Base-by-base conservation (phyloP, 2,888 invertebrate species). In the Chironomus riparius region DNA sequence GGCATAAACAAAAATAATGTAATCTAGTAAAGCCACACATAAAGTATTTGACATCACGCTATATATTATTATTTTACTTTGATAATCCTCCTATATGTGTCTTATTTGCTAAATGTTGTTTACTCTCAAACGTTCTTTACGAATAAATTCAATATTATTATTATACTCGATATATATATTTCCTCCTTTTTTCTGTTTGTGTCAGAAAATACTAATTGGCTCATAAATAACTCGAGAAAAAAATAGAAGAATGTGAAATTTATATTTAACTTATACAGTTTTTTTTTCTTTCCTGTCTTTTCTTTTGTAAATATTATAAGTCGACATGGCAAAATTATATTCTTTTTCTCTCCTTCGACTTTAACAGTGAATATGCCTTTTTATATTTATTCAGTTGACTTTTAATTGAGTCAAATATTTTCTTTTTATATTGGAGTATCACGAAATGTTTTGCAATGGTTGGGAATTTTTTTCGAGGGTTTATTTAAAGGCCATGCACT, bases 131-230 rank as follows among this genome's bases (percentile, higher is more conserved):
- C 38, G 38, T 38, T 38, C 38, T 38, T 10, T 7, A 38, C 38
- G 38, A 38, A 38, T 38, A 38, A 38, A 38, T 38, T 38, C 38
- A 38, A 38, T 38, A 38, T 38, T 38, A 38, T 56, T 56, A 56
- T 56, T 56, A 15, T n/a, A 56, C 56, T 56, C 18, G 56, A n/a
- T 56, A 56, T 15, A 56, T 15, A 15, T 15, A 10, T 62, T 62
- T 18, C 62, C 21, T 21, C 5, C 12, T 62, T 22, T 22, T 22
- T 22, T 12, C 22, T 22, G 18, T 24, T n/a, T 21, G 65, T 65
- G 22, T 62, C 22, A 65, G 22, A 65, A 24, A 65, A 24, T 65
- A 65, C 70, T 70, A 70, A 70, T 70, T 70, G 70, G 70, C 15
- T 48, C 70, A 48, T 70, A 70, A 70, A 70, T 70, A 70, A 47